Percentiles rank a stretch among this genome's conserved stretches.
These are phyloP conservation scores for Tadarida brasiliensis DNA, from an alignment of 2,797 vertebrate species.

Conservation along the genomic window DNA sequence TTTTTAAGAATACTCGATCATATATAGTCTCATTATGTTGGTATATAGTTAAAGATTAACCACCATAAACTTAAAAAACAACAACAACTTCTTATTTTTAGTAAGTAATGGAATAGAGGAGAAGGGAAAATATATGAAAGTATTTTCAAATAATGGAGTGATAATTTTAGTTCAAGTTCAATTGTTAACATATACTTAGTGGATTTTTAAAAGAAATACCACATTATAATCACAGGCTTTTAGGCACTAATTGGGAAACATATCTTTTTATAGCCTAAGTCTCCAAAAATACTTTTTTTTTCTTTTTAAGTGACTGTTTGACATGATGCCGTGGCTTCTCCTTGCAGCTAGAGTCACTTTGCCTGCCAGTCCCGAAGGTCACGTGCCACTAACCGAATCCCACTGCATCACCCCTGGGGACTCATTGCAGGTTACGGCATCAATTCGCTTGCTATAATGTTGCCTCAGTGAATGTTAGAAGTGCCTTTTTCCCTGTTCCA, in stretches of 20 bases:
- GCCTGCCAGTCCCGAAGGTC: slow-evolving; percentile 40
- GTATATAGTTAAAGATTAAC: not conserved
- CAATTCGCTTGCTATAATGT: slow-evolving; percentile 3
- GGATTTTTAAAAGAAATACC: slow-evolving; percentile 4
- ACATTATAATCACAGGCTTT: slow-evolving; percentile 60
- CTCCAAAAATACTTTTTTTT: slow-evolving; percentile 2
- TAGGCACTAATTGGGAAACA: slow-evolving; percentile 51
- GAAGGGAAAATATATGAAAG: not conserved
- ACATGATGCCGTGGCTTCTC: not conserved
- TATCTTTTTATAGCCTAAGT: slow-evolving; percentile 52
- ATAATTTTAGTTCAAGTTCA: slow-evolving; percentile 49
- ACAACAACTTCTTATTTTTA: not conserved
- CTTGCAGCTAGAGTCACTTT: slow-evolving; percentile 61
- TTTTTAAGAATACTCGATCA: not conserved
- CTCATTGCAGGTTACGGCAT: slow-evolving; percentile 50
- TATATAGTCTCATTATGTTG: not conserved
- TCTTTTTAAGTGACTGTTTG: slow-evolving; percentile 18
- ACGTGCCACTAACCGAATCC: slow-evolving; percentile 26
- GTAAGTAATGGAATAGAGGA: slow-evolving; percentile 23
- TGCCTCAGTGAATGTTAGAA: slow-evolving; percentile 43
- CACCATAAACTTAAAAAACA: not conserved
- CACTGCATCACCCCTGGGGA: slow-evolving; percentile 49
- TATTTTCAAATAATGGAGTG: slow-evolving; percentile 48
- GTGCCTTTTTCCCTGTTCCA: not conserved
- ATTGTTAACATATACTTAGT: slow-evolving; percentile 55